Evolutionary conservation across 2,888 invertebrate genomes (phyloP).

Genomic region (Aplocera efformata): DNA sequence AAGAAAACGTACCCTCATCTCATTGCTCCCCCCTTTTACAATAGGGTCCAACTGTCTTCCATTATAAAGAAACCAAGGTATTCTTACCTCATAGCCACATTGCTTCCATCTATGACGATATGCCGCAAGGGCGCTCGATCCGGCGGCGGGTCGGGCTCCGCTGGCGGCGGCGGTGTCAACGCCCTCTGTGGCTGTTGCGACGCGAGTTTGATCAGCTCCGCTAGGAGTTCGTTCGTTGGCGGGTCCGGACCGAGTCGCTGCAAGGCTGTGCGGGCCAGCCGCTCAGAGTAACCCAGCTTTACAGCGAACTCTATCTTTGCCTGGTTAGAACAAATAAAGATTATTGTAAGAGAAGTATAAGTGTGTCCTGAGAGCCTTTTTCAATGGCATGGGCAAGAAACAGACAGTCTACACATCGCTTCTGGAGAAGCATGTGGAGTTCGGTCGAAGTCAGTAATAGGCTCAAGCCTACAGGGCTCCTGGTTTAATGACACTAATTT

Average conservation of each 20-base stretch:
- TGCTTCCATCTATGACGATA: conserved; percentile 96
- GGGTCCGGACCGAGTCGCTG: conserved; percentile 92
- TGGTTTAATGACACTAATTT: too few relatives aligned
- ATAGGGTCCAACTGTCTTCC: too few relatives aligned
- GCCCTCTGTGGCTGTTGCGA: conserved; percentile 74
- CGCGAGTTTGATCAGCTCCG: conserved; percentile 92
- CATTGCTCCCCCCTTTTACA: too few relatives aligned
- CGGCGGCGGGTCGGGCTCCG: conserved; percentile 54
- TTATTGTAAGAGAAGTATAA: too few relatives aligned
- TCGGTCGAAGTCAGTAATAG: too few relatives aligned
- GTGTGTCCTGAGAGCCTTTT: too few relatives aligned
- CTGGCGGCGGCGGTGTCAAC: conserved; percentile 53
- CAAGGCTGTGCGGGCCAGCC: conserved; percentile 89
- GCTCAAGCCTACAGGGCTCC: too few relatives aligned
- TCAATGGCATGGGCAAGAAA: too few relatives aligned
- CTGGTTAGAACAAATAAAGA: conserved; percentile 28
- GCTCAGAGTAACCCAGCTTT: conserved; percentile 95
- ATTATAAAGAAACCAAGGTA: too few relatives aligned
- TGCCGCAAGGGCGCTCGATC: conserved; percentile 81
- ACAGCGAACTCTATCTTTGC: conserved; percentile 93
- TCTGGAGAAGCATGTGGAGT: too few relatives aligned
- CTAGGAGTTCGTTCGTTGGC: conserved; percentile 91
- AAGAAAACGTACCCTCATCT: too few relatives aligned
- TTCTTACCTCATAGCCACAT: conserved; percentile 96
- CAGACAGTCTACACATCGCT: too few relatives aligned